Evolutionary conservation across 2,888 invertebrate species (phyloP).

Genomic region (Spisula subtruncata): DNA sequence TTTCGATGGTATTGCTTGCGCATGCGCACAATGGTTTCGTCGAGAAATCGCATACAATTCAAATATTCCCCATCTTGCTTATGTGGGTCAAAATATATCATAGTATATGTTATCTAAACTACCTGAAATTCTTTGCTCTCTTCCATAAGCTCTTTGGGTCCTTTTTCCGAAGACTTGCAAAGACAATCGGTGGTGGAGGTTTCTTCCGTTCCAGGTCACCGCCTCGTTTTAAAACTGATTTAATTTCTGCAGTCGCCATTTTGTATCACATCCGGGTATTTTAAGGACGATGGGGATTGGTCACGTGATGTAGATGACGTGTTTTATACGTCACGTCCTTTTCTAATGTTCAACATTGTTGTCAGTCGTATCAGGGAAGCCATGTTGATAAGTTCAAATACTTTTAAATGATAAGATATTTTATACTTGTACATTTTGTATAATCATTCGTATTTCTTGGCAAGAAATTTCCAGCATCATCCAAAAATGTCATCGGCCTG

Average conservation of each 20-base stretch:
- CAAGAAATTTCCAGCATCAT: too few species aligned
- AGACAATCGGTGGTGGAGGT: background rate
- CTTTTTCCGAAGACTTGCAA: conserved; percentile 12
- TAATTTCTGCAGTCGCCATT: background rate
- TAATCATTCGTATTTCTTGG: too few species aligned
- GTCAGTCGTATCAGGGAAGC: background rate
- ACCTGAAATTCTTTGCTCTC: conserved; percentile 33
- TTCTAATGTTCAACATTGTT: background rate
- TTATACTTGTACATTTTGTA: too few species aligned
- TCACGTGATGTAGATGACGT: background rate
- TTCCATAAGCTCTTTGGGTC: conserved; percentile 14
- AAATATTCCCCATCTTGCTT: background rate
- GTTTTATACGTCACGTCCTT: background rate
- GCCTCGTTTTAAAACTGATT: background rate
- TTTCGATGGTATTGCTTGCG: background rate
- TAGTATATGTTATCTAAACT: background rate
- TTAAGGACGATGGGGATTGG: too few species aligned
- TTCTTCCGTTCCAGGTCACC: background rate
- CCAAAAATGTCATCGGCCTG: too few species aligned
- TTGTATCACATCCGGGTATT: background rate
- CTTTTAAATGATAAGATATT: background rate
- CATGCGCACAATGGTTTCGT: background rate
- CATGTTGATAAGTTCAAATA: background rate
- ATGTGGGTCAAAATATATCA: background rate
- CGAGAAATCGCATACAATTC: background rate